A percentile compares a stretch with the other conserved stretches of the same genome.
phyloP scores from a whole-genome alignment of 64 coral and sea anemone genomes.

The Orbicella faveolata region DNA sequence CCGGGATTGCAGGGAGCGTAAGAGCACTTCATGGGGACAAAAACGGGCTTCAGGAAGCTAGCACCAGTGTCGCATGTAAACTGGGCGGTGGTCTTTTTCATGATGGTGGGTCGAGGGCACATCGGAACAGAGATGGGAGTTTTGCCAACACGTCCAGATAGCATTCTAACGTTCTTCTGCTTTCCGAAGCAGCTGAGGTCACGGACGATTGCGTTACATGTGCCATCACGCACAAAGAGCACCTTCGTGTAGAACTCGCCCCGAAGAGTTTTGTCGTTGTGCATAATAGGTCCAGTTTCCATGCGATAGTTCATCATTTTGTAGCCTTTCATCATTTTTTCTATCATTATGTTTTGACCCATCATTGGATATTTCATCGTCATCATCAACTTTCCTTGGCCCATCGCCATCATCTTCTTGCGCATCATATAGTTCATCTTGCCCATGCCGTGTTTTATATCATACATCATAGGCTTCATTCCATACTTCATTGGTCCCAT shows the following conservation, averaged over 20 bases:
- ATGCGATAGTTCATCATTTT: not conserved
- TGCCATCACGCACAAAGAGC: slow-evolving; percentile 29
- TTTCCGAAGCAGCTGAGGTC: slow-evolving; percentile 57
- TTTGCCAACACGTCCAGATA: slow-evolving; percentile 40
- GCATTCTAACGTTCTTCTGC: not conserved
- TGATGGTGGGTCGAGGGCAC: slow-evolving; percentile 30
- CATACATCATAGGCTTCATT: not conserved
- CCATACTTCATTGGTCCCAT: not conserved
- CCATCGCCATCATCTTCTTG: not conserved
- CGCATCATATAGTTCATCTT: not conserved
- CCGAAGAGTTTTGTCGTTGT: not conserved
- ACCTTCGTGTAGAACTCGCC: slow-evolving; percentile 54
- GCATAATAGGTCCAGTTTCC: slow-evolving; percentile 20
- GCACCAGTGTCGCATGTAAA: slow-evolving; percentile 57
- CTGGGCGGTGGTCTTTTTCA: slow-evolving; percentile 2
- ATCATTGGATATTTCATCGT: not conserved
- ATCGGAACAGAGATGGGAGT: slow-evolving; percentile 50
- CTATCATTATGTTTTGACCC: not conserved
- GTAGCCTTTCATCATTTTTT: not conserved
- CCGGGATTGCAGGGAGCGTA: slow-evolving; percentile 54
- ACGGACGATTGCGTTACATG: slow-evolving; percentile 40
- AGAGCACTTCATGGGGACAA: slow-evolving; percentile 38
- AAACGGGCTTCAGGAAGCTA: slow-evolving; percentile 3
- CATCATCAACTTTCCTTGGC: not conserved
- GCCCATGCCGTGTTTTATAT: not conserved